A percentile compares a stretch with the other conserved stretches of the same genome.
Evolutionary conservation across 1,140 invertebrate species (phyloP).

Genomic region (Drosophila obscura): DNA sequence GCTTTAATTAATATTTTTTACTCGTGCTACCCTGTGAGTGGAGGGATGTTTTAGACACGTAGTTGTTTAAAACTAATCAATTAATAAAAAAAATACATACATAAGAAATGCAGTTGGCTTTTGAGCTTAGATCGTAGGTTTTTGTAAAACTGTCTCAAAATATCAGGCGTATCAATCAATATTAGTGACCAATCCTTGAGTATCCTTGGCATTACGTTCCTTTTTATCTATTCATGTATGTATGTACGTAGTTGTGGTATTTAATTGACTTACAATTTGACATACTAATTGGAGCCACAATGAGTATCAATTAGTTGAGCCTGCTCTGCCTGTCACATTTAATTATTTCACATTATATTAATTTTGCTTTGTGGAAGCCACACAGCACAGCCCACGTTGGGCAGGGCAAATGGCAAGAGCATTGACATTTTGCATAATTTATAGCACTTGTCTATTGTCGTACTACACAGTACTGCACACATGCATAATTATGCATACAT

Average conservation of each 20-base stretch:
- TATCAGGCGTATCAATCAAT: too few relatives aligned
- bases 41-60: background rate
- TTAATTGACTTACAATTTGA: too few relatives aligned
- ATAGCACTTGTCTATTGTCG: conserved; percentile 42
- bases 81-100: too few relatives aligned
- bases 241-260: too few relatives aligned
- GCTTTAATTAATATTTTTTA: conserved; percentile 76
- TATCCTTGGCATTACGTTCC: too few relatives aligned
- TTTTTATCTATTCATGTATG: too few relatives aligned
- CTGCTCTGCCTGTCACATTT: conserved; percentile 3
- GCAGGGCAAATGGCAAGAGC: conserved; percentile 39
- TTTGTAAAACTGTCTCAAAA: too few relatives aligned
- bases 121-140: too few relatives aligned
- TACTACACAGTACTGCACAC: background rate
- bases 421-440: conserved; percentile 69
- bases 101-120: too few relatives aligned
- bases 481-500: background rate
- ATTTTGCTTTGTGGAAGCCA: conserved; percentile 22
- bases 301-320: conserved; percentile 11
- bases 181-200: too few relatives aligned
- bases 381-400: background rate
- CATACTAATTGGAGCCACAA: background rate
- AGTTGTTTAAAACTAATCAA: background rate
- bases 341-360: conserved; percentile 39
- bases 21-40: conserved; percentile 6